Base-by-base conservation (phyloP, 1,140 invertebrate species). In the Lordiphosa mommai region DNA sequence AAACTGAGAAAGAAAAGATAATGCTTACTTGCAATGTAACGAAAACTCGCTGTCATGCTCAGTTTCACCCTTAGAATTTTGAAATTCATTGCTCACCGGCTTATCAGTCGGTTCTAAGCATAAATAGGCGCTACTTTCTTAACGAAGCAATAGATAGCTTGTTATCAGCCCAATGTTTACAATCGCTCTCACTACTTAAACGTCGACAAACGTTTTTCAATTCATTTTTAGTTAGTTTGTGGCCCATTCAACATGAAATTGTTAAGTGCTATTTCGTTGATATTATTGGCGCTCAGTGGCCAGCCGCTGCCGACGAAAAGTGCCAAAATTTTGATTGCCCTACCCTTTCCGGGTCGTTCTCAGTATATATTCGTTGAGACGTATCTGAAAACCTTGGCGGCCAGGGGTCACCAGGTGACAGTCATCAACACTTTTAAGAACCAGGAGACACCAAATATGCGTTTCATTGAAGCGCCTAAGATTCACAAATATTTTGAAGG, bases 301-400 rank as follows among this genome's bases (percentile, higher is more conserved):
- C 34, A 34, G n/a, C 29, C 50, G 29, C 61, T 44, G 3, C 37
- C 36, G 16, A 49, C 53, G 1, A 32, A 76, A 10, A 23, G 73
- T 10, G 72, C 68, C 1, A 87, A 85, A 43, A 80, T 87, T 8
- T 56, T 87, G 55, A 89, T 88, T 0, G 55, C 92, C 0, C 89
- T 92, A 44, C 86, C 90, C 0, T 82, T 90, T 38, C 79, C 89
- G 2, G 89, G 82, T 0, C 90, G 90, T 51, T 93, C 92, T 37
- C 92, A 93, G 61, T 92, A 90, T 33, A 89, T 91, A 8, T 88
- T 92, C 40, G 89, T 91, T 20, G 89, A 91, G 13, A 64, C 76
- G 0, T 60, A 92, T 13, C 76, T 91, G 49, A 90, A 90, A 49
- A 90, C 86, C 1, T 59, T 93, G 12, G 92, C 90, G 0, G 71